phyloP scores from a whole-genome alignment of 2,888 invertebrate species.

The Gortyna flavago region DNA sequence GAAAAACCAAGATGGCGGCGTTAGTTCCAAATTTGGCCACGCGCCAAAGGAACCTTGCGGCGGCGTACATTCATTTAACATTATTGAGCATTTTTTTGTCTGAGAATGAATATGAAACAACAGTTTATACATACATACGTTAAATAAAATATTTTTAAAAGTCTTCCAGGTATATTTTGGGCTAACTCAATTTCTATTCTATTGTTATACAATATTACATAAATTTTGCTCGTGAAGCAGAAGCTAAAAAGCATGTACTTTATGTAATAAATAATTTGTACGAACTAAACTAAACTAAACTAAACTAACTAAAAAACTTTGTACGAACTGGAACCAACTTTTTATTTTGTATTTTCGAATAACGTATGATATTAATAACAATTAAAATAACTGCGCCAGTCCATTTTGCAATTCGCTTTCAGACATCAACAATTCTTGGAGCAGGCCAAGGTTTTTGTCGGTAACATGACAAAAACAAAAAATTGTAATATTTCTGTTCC shows the following conservation, averaged over 20 bases:
- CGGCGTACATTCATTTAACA: background rate
- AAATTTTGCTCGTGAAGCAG: background rate
- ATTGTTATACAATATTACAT: background rate
- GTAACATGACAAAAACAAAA: slow-evolving; percentile 50
- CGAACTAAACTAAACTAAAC: too few relatives aligned
- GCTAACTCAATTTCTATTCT: background rate
- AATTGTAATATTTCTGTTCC: slow-evolving; percentile 43
- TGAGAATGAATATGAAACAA: background rate
- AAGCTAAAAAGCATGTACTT: background rate
- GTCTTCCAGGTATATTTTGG: background rate
- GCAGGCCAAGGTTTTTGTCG: slow-evolving; percentile 58
- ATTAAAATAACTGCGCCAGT: slow-evolving; percentile 39
- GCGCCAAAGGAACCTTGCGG: background rate
- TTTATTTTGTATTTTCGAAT: background rate
- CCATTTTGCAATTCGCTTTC: slow-evolving; percentile 60
- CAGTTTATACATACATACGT: background rate
- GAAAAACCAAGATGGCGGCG: background rate
- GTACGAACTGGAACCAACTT: background rate
- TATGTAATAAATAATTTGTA: background rate
- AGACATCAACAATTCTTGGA: slow-evolving; percentile 54
- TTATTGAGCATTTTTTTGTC: background rate
- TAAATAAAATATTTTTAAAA: background rate
- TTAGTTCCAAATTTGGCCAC: background rate
- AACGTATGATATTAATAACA: slow-evolving; percentile 17
- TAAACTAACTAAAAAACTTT: too few relatives aligned